A percentile compares a stretch with the other conserved stretches of the same genome.
Evolutionary conservation across 1,140 invertebrate genomes (phyloP).

Genomic region (Fopius arisanus): DNA sequence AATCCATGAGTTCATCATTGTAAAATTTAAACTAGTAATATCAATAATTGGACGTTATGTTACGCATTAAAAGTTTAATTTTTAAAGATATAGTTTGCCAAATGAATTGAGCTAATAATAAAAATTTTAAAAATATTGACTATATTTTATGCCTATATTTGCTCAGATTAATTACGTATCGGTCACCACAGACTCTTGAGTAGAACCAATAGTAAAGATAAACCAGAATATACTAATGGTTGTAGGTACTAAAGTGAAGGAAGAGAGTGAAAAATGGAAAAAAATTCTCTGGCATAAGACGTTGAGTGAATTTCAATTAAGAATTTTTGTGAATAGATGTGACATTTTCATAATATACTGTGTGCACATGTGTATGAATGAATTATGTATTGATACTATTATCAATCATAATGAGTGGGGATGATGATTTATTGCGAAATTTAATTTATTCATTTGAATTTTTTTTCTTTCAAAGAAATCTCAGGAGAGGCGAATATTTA

Average conservation of each 20-base stretch:
- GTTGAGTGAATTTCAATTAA: conserved; percentile 13
- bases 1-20: too few relatives aligned
- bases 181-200: conserved; percentile 60
- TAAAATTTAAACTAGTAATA: too few relatives aligned
- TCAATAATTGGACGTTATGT: too few relatives aligned
- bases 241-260: conserved; percentile 16
- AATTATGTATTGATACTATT: conserved; percentile 30
- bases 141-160: conserved; percentile 25
- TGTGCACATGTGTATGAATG: conserved; percentile 17
- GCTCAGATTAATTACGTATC: conserved; percentile 54
- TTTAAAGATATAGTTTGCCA: not conserved
- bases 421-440: not conserved
- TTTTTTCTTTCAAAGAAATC: too few relatives aligned
- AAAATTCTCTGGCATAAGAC: conserved; percentile 20
- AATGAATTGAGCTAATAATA: conserved; percentile 9
- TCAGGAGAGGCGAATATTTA: too few relatives aligned
- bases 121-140: conserved; percentile 25
- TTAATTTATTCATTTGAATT: too few relatives aligned
- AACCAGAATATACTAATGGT: conserved; percentile 26
- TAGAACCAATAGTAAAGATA: conserved; percentile 55
- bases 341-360: not conserved
- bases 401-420: not conserved
- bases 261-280: conserved; percentile 7
- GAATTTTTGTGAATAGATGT: conserved; percentile 8
- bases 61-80: not conserved